Conservation (phyloP, 2,797 vertebrate species). For the Amniataba percoides region DNA sequence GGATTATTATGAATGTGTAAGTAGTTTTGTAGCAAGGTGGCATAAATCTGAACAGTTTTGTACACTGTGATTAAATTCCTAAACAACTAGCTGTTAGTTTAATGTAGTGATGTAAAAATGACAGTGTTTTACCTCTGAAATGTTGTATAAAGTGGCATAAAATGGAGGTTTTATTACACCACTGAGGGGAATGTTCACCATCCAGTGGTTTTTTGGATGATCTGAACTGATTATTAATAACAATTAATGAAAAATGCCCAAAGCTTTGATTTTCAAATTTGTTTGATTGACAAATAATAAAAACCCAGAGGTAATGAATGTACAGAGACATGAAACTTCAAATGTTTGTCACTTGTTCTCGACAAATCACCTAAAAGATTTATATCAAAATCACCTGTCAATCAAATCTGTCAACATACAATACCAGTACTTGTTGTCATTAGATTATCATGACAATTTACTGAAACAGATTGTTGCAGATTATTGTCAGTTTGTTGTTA, state of each 20-base stretch:
- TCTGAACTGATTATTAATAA: neutral
- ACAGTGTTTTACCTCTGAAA: no score
- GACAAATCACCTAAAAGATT: neutral
- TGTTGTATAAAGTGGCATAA: neutral
- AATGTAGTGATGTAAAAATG: no score
- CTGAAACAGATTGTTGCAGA: neutral
- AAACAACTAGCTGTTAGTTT: neutral
- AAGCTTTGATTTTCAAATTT: neutral
- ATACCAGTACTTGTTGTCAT: neutral
- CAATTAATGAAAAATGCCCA: neutral
- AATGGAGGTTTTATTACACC: neutral
- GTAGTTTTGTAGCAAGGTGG: neutral
- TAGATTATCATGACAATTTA: no score
- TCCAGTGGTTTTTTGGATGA: neutral
- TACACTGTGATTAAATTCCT: neutral
- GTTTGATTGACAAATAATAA: neutral
- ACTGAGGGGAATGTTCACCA: no score
- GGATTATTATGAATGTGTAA: neutral
- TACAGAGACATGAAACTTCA: neutral
- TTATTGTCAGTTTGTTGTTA: constrained; percentile 18
- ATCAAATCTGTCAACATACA: neutral
- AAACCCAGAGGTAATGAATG: neutral
- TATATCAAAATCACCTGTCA: neutral
- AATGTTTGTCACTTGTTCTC: neutral
- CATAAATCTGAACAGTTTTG: neutral